Percentiles rank a stretch among this genome's conserved stretches.
Conservation (phyloP, 2,888 invertebrate species). For the Apotomis turbidana region DNA sequence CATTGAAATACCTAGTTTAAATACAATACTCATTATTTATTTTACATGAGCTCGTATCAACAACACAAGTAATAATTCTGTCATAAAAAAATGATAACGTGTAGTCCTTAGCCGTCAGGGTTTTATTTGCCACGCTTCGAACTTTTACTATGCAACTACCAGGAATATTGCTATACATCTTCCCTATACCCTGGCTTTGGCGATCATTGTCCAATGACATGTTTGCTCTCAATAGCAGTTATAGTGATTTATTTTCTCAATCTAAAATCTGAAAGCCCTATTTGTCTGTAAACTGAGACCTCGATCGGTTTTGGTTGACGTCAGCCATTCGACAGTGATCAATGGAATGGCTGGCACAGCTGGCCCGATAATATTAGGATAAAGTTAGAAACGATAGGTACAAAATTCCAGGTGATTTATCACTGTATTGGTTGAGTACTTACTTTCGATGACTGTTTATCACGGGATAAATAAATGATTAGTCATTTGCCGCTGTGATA, state of each 20-base stretch:
- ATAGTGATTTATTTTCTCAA: constrained; percentile 26
- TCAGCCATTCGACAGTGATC: constrained; percentile 38
- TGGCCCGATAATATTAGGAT: constrained; percentile 24
- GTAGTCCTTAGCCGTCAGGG: too few species aligned
- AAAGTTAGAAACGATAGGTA: constrained; percentile 29
- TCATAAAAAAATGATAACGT: too few species aligned
- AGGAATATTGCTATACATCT: constrained; percentile 16
- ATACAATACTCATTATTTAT: too few species aligned
- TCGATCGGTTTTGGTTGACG: constrained; percentile 27
- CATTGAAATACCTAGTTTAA: too few species aligned
- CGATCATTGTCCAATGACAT: constrained; percentile 6
- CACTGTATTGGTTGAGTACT: background rate
- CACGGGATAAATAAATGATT: too few species aligned
- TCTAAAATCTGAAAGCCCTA: constrained; percentile 25
- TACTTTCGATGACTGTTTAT: too few species aligned
- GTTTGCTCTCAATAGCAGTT: constrained; percentile 8
- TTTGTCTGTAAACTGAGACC: constrained; percentile 36
- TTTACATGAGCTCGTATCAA: too few species aligned
- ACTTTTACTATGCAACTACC: constrained; percentile 7
- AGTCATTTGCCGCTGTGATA: too few species aligned
- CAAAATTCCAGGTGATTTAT: constrained; percentile 33
- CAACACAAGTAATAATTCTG: too few species aligned
- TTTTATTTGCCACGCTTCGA: background rate
- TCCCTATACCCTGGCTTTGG: constrained; percentile 17
- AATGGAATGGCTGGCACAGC: constrained; percentile 32